Evolutionary conservation across 1,140 invertebrate genomes (phyloP).

Genomic region (Hestina assimilis): DNA sequence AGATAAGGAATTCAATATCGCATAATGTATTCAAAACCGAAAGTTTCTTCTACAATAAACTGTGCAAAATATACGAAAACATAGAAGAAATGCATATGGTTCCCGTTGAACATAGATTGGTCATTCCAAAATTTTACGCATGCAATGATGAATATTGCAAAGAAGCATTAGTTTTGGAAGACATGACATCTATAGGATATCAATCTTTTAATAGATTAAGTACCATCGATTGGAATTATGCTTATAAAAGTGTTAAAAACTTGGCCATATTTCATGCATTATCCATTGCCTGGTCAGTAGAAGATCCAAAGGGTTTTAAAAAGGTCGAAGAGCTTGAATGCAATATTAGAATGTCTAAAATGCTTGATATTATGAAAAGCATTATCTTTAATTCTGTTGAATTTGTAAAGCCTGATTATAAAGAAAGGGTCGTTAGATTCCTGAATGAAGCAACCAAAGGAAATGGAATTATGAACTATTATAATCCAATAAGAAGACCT

Average conservation of each 20-base stretch:
- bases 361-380: slow-evolving; percentile 5
- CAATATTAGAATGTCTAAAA: background rate
- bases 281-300: slow-evolving; percentile 37
- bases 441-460: background rate
- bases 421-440: slow-evolving; percentile 22
- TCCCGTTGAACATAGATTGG: slow-evolving; percentile 30
- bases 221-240: slow-evolving; percentile 48
- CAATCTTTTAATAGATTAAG: slow-evolving; percentile 41
- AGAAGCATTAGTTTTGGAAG: slow-evolving; percentile 50
- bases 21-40: slow-evolving; percentile 41
- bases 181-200: slow-evolving; percentile 41
- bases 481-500: slow-evolving; percentile 16
- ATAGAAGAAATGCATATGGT: slow-evolving; percentile 39
- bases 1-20: slow-evolving; percentile 25
- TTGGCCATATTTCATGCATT: slow-evolving; percentile 55
- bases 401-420: slow-evolving; percentile 28
- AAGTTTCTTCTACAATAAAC: slow-evolving; percentile 38
- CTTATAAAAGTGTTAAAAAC: slow-evolving; percentile 33
- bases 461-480: slow-evolving; percentile 9
- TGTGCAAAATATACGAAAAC: slow-evolving; percentile 38
- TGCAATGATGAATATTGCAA: slow-evolving; percentile 26
- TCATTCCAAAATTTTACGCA: slow-evolving; percentile 41
- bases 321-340: slow-evolving; percentile 12
- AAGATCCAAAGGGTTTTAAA: slow-evolving; percentile 37
- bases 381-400: slow-evolving; percentile 18